A percentile compares a stretch with the other conserved stretches of the same genome.
Evolutionary conservation across 2,113 vertebrate genomes (phyloP).

Genomic region (Morone saxatilis): DNA sequence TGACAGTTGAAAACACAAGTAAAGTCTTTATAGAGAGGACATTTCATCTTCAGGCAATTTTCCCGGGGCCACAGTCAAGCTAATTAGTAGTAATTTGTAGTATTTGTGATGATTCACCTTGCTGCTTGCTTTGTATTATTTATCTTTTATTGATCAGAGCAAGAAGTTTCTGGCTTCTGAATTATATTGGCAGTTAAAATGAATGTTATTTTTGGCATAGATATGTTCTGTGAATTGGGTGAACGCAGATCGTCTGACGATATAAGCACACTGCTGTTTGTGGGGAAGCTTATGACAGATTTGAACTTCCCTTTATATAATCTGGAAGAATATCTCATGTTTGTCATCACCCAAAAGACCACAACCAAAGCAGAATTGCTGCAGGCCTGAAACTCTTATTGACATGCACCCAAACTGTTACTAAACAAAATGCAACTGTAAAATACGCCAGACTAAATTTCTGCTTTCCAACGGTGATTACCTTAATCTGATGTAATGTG

Average conservation of each 20-base stretch:
- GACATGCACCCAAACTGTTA: not conserved
- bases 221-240: not conserved
- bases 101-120: not conserved
- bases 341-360: not conserved
- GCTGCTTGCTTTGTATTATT: not conserved
- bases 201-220: not conserved
- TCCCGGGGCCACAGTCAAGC: not conserved
- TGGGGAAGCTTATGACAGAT: not conserved
- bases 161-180: not conserved
- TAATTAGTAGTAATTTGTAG: not conserved
- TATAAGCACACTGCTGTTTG: not conserved
- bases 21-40: not conserved
- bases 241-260: not conserved
- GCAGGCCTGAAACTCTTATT: not conserved
- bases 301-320: not conserved
- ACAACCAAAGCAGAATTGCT: conserved; percentile 9
- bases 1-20: not conserved
- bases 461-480: not conserved
- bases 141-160: not conserved
- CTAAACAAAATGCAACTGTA: too few species aligned
- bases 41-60: not conserved
- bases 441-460: not conserved
- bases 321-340: not conserved
- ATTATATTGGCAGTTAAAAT: not conserved
- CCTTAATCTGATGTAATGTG: not conserved